phyloP scores from a whole-genome alignment of 2,797 vertebrate genomes.

The Bucorvus abyssinicus region DNA sequence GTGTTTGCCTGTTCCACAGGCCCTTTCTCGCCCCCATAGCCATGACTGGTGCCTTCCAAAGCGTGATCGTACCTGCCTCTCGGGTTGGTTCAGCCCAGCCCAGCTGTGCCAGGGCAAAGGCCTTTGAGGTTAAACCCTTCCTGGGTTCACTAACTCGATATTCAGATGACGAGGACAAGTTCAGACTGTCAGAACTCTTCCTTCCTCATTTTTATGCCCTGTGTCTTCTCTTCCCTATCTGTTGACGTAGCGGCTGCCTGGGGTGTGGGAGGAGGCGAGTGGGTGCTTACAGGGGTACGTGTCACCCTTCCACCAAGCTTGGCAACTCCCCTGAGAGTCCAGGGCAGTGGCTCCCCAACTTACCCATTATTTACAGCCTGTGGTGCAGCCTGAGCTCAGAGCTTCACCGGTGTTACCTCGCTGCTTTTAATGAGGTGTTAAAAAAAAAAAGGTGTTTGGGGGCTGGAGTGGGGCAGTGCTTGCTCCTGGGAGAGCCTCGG shows the following conservation, averaged over 20 bases:
- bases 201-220: accelerated
- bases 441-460: background rate
- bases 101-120: background rate
- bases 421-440: background rate
- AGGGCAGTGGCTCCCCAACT: background rate
- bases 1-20: accelerated
- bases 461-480: background rate
- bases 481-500: background rate
- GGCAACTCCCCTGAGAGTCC: background rate
- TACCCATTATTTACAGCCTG: background rate
- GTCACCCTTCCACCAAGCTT: background rate
- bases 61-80: accelerated
- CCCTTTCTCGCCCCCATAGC: background rate
- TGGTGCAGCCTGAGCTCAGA: background rate
- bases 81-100: background rate
- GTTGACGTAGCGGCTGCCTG: background rate
- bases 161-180: accelerated
- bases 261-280: background rate
- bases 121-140: background rate
- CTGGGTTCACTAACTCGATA: background rate
- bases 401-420: background rate
- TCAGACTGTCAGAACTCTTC: background rate
- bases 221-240: background rate
- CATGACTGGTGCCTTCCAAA: background rate
- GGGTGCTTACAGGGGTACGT: accelerated